A percentile compares a stretch with the other conserved stretches of the same genome.
phyloP scores from a whole-genome alignment of 2,113 vertebrate genomes.

The Oreochromis spilurus region DNA sequence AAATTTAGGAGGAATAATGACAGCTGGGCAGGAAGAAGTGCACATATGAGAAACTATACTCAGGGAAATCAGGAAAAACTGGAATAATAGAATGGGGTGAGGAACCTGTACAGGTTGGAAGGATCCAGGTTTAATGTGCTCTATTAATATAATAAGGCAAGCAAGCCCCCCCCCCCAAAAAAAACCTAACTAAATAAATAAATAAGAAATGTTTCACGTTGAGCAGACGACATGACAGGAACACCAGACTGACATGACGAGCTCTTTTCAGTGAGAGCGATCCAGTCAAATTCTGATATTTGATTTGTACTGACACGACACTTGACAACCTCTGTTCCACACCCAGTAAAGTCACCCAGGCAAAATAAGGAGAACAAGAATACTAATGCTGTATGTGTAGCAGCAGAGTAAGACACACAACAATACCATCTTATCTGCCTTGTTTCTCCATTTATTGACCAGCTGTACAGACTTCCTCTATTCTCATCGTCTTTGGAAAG shows the following conservation, averaged over 20 bases:
- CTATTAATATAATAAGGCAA: background rate
- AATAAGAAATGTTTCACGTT: background rate
- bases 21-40: background rate
- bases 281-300: background rate
- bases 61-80: background rate
- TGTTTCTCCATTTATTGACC: background rate
- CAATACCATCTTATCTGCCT: background rate
- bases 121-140: background rate
- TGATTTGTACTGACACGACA: background rate
- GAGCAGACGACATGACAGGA: background rate
- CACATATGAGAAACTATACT: background rate
- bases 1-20: background rate
- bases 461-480: conserved; percentile 19
- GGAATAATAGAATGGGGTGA: background rate
- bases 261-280: background rate
- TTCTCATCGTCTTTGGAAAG: conserved; percentile 2
- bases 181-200: background rate
- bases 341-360: background rate
- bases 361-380: background rate
- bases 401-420: background rate
- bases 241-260: background rate
- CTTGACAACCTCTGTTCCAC: background rate
- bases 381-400: background rate
- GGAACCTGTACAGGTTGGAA: background rate
- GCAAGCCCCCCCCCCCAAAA: background rate